Evolutionary conservation across 37 sponge, comb jelly and placozoan species (phyloP).

Genomic region (Dysidea cf. avara): DNA sequence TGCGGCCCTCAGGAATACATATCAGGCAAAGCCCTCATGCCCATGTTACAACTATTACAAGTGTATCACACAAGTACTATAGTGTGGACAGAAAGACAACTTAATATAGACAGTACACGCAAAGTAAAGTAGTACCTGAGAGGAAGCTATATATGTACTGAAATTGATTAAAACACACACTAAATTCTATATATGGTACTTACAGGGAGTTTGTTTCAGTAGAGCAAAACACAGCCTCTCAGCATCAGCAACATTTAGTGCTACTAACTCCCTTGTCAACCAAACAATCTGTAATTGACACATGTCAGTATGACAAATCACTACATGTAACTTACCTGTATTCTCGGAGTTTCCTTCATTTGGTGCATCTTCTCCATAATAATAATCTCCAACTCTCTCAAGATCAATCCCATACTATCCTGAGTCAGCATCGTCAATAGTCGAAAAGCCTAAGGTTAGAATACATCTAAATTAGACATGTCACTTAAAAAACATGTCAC

Average conservation of each 20-base stretch:
- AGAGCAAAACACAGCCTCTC: conserved; percentile 82
- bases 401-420: conserved; percentile 72
- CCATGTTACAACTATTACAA: too few species aligned
- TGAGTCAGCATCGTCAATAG: conserved; percentile 77
- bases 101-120: too few species aligned
- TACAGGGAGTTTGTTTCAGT: conserved; percentile 81
- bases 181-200: not conserved
- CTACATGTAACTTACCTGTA: conserved; percentile 53
- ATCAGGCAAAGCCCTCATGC: too few species aligned
- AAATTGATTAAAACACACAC: not conserved
- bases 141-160: too few species aligned
- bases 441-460: conserved; percentile 57
- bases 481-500: not conserved
- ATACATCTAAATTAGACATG: too few species aligned
- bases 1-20: too few species aligned
- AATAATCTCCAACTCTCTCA: conserved; percentile 55
- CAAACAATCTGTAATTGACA: conserved; percentile 63
- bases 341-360: conserved; percentile 50
- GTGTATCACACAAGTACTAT: too few species aligned
- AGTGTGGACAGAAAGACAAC: too few species aligned
- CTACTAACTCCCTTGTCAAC: conserved; percentile 75
- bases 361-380: conserved; percentile 82
- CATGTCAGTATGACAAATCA: not conserved
- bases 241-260: conserved; percentile 63
- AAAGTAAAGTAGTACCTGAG: too few species aligned